These are phyloP conservation scores for Propithecus coquereli DNA, from an alignment of 2,113 vertebrate genomes.

Conservation along the genomic window DNA sequence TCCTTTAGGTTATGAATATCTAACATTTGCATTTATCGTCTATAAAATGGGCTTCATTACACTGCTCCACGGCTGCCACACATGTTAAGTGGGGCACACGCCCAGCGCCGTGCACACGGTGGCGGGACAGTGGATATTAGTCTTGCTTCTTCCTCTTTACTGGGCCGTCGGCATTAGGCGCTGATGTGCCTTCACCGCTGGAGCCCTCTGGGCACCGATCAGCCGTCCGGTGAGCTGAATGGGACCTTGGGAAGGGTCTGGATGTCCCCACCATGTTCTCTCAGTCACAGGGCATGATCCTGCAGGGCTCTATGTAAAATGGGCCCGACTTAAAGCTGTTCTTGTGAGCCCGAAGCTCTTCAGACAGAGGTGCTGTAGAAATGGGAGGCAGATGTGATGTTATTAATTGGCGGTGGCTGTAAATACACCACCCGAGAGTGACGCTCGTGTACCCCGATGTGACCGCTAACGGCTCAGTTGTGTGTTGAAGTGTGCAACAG, in stretches of 20 bases:
- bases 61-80: accelerated
- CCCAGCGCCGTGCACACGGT: background rate
- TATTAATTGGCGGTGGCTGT: background rate
- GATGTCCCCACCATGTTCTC: background rate
- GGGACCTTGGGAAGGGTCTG: background rate
- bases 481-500: background rate
- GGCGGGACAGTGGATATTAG: accelerated
- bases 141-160: too few relatives aligned
- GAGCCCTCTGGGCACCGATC: background rate
- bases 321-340: background rate
- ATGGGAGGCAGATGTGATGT: background rate
- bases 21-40: too few relatives aligned
- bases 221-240: background rate
- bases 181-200: too few relatives aligned
- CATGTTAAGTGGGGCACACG: accelerated
- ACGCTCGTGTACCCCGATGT: background rate
- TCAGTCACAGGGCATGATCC: accelerated
- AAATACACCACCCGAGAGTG: background rate
- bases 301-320: background rate
- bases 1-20: background rate
- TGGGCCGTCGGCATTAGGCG: background rate
- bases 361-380: background rate
- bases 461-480: background rate
- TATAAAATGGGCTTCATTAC: accelerated
- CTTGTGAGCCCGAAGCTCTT: background rate